Evolutionary conservation across 1,140 invertebrate species (phyloP).

Genomic region (Oryzaephilus surinamensis): DNA sequence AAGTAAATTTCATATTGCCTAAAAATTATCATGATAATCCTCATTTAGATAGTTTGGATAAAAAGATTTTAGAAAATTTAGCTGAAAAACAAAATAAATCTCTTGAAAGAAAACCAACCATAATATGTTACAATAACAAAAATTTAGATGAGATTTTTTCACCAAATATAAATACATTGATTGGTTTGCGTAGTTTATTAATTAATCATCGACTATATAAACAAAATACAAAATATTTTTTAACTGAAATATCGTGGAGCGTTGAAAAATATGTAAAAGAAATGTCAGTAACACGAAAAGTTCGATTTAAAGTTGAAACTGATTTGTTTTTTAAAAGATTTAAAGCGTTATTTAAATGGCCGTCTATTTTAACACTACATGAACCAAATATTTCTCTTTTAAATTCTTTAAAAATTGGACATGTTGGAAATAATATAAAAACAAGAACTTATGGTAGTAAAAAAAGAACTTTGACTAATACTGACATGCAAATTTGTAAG

Average conservation of each 20-base stretch:
- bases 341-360: constrained; percentile 14
- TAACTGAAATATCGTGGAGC: neutral
- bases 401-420: too few relatives aligned
- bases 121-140: neutral
- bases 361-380: constrained; percentile 15
- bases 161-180: constrained; percentile 19
- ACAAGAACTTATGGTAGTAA: too few relatives aligned
- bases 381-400: too few relatives aligned
- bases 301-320: constrained; percentile 6
- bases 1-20: constrained; percentile 17
- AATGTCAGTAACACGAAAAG: neutral
- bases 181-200: constrained; percentile 21
- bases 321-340: constrained; percentile 14
- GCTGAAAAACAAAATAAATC: too few relatives aligned
- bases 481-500: too few relatives aligned
- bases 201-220: constrained; percentile 14
- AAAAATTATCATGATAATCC: constrained; percentile 9
- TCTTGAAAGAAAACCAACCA: too few relatives aligned
- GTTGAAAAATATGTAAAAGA: constrained; percentile 5
- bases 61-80: constrained; percentile 10
- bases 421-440: too few relatives aligned
- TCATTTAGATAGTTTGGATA: constrained; percentile 11
- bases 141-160: constrained; percentile 9
- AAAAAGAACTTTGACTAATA: too few relatives aligned
- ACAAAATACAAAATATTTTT: constrained; percentile 7